A percentile compares a stretch with the other conserved stretches of the same genome.
Conservation (phyloP, 2,113 vertebrate species). For the Sarotherodon lohbergeri region DNA sequence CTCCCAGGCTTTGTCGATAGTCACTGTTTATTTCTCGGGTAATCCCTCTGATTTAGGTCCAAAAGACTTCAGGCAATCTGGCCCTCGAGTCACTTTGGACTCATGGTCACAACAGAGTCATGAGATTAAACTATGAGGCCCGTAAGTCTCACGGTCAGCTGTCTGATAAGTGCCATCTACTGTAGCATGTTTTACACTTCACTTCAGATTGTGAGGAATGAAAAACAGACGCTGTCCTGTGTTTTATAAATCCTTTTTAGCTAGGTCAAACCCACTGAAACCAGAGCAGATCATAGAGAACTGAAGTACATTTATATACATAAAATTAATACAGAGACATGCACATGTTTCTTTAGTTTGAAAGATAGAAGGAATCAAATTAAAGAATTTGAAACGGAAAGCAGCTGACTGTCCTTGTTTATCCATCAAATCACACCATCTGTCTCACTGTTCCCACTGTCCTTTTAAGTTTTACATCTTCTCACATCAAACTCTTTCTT, state of each 20-base stretch:
- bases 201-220: background rate
- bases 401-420: background rate
- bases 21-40: background rate
- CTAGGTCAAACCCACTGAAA: background rate
- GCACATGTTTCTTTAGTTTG: background rate
- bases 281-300: background rate
- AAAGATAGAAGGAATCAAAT: background rate
- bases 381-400: background rate
- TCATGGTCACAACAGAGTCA: background rate
- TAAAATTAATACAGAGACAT: background rate
- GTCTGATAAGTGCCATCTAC: background rate
- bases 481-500: constrained; percentile 55
- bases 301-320: background rate
- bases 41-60: constrained; percentile 13
- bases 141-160: background rate
- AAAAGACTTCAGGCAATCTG: background rate
- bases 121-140: background rate
- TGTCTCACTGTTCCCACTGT: background rate
- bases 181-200: background rate
- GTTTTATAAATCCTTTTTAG: background rate
- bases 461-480: constrained; percentile 8
- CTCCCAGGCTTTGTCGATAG: constrained; percentile 5
- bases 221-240: background rate
- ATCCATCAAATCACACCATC: background rate
- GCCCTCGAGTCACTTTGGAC: background rate